These are phyloP conservation scores for Galago senegalensis DNA, from an alignment of 2,797 vertebrate species.

Conservation along the genomic window DNA sequence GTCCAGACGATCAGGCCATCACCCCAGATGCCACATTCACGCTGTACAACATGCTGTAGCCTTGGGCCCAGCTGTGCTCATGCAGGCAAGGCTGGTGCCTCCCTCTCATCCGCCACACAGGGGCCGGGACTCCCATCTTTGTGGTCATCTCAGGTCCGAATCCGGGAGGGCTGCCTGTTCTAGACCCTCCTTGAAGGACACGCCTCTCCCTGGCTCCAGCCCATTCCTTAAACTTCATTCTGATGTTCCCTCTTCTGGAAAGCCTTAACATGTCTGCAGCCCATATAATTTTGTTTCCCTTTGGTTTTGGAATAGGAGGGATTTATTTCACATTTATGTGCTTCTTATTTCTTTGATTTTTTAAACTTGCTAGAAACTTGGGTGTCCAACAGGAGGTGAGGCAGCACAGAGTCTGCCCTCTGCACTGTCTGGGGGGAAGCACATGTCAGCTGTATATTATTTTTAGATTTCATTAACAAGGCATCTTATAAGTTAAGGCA, in stretches of 20 bases:
- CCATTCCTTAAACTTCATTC: neutral
- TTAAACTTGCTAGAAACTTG: neutral
- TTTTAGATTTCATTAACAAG: neutral
- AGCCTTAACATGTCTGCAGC: neutral
- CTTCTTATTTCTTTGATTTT: neutral
- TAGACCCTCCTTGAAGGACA: neutral
- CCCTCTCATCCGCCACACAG: rapidly evolving
- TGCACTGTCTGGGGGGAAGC: neutral
- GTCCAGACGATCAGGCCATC: neutral
- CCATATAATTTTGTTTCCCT: neutral
- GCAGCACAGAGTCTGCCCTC: neutral
- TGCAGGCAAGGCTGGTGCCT: rapidly evolving
- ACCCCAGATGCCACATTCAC: neutral
- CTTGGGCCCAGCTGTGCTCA: rapidly evolving
- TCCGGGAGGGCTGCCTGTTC: neutral
- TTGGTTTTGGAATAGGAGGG: neutral
- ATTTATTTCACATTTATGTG: neutral
- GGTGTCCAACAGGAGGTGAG: neutral
- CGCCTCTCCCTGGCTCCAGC: neutral
- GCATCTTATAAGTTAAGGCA: neutral
- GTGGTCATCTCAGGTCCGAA: rapidly evolving
- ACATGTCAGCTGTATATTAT: neutral
- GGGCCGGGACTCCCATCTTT: rapidly evolving
- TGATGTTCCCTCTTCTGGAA: too few relatives aligned
- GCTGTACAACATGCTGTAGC: neutral